These are phyloP conservation scores for Forbesichthys papilliferus DNA, from an alignment of 2,113 vertebrate genomes.

Conservation along the genomic window DNA sequence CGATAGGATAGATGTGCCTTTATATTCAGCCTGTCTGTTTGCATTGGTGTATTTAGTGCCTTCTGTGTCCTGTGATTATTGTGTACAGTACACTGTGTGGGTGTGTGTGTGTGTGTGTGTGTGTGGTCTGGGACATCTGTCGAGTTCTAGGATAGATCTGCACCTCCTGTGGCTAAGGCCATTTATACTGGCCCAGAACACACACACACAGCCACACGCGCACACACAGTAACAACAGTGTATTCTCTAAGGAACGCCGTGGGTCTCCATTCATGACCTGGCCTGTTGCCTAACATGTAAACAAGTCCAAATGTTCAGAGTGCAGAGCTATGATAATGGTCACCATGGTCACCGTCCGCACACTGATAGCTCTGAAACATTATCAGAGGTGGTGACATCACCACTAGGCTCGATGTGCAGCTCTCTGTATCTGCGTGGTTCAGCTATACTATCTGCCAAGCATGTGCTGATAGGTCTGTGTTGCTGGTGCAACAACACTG, in stretches of 20 bases:
- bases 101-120: slow-evolving; percentile 16
- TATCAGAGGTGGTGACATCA: slow-evolving; percentile 58
- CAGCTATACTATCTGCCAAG: slow-evolving; percentile 33
- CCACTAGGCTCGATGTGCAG: slow-evolving; percentile 27
- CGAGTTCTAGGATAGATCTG: slow-evolving; percentile 49
- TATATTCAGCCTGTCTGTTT: neutral
- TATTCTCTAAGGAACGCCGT: neutral
- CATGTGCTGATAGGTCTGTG: slow-evolving; percentile 33
- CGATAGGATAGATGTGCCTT: slow-evolving; percentile 23
- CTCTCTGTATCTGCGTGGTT: slow-evolving; percentile 36
- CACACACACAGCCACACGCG: slow-evolving; percentile 12
- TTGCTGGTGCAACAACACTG: slow-evolving; percentile 20
- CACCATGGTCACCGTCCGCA: slow-evolving; percentile 21
- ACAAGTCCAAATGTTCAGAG: slow-evolving; percentile 55
- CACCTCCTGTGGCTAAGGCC: slow-evolving; percentile 40
- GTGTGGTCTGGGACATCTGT: slow-evolving; percentile 62
- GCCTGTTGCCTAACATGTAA: slow-evolving; percentile 40
- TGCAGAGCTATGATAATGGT: slow-evolving; percentile 27
- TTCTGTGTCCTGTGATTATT: neutral
- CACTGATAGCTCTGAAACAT: slow-evolving; percentile 21
- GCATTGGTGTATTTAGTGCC: slow-evolving; percentile 2
- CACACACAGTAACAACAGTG: slow-evolving; percentile 22
- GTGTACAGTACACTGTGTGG: neutral
- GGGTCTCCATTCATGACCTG: slow-evolving; percentile 11
- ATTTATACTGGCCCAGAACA: slow-evolving; percentile 28